Base-by-base conservation (phyloP, 2,797 vertebrate genomes). In the Paedocypris micromegethes region DNA sequence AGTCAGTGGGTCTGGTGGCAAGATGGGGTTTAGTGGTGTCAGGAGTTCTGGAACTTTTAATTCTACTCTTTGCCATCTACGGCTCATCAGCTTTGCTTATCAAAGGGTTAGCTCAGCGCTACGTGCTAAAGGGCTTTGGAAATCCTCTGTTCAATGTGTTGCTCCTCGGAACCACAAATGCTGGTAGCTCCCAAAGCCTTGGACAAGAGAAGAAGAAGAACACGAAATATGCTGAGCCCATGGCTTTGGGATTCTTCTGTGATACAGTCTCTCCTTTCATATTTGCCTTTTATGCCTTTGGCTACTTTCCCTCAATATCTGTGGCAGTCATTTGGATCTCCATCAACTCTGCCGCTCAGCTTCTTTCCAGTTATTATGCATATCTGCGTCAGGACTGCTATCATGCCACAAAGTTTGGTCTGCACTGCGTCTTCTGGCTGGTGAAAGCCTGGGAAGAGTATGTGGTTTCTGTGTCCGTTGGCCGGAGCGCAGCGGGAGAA, bases 131-230 rank as follows among this genome's bases (percentile, higher is more conserved):
- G 37, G 93, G 93, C 69, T 95, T 96, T 5, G 93, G 93, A 2
- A 92, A 90, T 41, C 90, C 94, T 4, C 91, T 94, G 48, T 94
- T 95, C 70, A 94, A 94, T 0, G 85, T 94, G 66, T 82, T 96
- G 47, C 86, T 94, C 40, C 78, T 94, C 3, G 92, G 91, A 0
- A 90, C 91, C 0, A 74, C 83, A 4, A 92, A 84, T 74, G 84
- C 83, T n/a, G 71, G 75, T 70, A 89, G 78, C 39, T 77, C 89
- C 41, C 86, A 90, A 57, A 87, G 79, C 58, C 67, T 82, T 2
- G 91, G 88, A 41, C 88, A 93, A 58, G 92, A 93, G 60, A 94
- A 93, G 75, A 93, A 93, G 68, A 95, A 94, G 83, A 94, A 95
- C 73, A 95, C 93, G 0, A 94, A 94, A 73, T 95, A 95, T 0